A percentile compares a stretch with the other conserved stretches of the same genome.
Evolutionary conservation across 2,113 vertebrate genomes (phyloP).

Genomic region (Pelecanoides urinatrix): DNA sequence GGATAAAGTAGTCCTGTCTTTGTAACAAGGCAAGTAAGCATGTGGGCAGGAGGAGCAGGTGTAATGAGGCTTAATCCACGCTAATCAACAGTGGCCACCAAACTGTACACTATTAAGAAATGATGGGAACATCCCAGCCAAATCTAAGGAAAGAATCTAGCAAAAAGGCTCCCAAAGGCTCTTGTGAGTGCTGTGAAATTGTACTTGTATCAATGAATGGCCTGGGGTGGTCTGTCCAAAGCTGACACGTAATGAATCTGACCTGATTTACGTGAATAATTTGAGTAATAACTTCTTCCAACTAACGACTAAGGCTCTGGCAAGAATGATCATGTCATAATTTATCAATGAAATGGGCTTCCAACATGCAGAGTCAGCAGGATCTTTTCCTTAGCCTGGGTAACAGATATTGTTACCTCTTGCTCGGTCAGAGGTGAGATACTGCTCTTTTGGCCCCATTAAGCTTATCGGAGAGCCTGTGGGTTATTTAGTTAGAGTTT

Average conservation of each 20-base stretch:
- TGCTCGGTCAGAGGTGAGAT: background rate
- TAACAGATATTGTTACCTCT: conserved; percentile 8
- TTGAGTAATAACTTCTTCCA: conserved; percentile 35
- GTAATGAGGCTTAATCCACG: background rate
- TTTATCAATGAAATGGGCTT: conserved; percentile 48
- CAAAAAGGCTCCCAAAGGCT: background rate
- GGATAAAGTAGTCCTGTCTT: background rate
- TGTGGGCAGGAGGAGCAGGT: rapidly evolving
- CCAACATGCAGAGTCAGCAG: conserved; percentile 17
- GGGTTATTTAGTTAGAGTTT: conserved; percentile 38
- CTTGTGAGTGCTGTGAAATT: background rate
- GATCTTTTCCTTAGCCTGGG: background rate
- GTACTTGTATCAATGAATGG: background rate
- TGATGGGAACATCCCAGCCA: background rate
- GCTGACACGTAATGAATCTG: conserved; percentile 16
- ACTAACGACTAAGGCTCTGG: background rate
- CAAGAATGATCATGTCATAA: conserved; percentile 8
- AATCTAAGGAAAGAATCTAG: background rate
- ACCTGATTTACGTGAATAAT: conserved; percentile 41
- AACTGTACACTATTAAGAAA: background rate
- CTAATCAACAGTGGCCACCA: background rate
- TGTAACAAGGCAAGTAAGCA: background rate
- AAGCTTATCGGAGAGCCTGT: background rate
- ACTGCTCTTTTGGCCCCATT: conserved; percentile 46
- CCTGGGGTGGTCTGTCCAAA: background rate